phyloP scores from a whole-genome alignment of 2,888 invertebrate species.

The Parnassius smintheus region DNA sequence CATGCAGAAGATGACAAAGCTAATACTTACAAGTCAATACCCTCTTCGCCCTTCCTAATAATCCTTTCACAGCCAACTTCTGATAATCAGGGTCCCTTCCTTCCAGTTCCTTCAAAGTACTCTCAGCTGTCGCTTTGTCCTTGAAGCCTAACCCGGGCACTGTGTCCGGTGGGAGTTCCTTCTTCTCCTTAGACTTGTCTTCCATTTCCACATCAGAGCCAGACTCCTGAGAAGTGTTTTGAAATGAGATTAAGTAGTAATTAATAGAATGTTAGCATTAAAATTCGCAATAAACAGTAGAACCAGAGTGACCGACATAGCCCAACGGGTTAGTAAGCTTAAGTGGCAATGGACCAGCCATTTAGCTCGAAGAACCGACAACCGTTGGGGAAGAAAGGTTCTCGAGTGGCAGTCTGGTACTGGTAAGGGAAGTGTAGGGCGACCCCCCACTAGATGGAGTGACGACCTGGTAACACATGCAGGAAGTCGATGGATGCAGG shows the following conservation, averaged over 20 bases:
- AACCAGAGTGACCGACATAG: too few species aligned
- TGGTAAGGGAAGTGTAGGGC: too few species aligned
- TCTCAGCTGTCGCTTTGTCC: constrained; percentile 85
- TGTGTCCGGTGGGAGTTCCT: constrained; percentile 73
- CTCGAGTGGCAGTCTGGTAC: too few species aligned
- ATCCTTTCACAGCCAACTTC: constrained; percentile 85
- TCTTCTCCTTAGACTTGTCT: constrained; percentile 54
- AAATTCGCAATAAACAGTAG: too few species aligned
- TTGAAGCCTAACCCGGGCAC: constrained; percentile 90
- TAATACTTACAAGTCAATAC: constrained; percentile 83
- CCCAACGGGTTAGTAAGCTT: too few species aligned
- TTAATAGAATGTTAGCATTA: too few species aligned
- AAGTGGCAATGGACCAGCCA: too few species aligned
- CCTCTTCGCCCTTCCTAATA: constrained; percentile 86
- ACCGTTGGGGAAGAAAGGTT: too few species aligned
- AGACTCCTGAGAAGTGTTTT: constrained; percentile 51
- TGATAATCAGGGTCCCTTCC: constrained; percentile 90
- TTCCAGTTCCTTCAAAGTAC: constrained; percentile 82
- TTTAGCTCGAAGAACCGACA: too few species aligned
- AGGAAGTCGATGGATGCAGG: too few species aligned
- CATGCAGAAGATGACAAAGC: neutral
- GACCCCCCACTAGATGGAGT: too few species aligned
- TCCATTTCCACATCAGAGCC: constrained; percentile 68
- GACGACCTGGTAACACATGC: too few species aligned
- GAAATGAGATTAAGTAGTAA: neutral